Evolutionary conservation across 2,113 vertebrate species (phyloP), one percentile per base, ranked within the genome.

Genomic region (Desmodus rotundus): DNA sequence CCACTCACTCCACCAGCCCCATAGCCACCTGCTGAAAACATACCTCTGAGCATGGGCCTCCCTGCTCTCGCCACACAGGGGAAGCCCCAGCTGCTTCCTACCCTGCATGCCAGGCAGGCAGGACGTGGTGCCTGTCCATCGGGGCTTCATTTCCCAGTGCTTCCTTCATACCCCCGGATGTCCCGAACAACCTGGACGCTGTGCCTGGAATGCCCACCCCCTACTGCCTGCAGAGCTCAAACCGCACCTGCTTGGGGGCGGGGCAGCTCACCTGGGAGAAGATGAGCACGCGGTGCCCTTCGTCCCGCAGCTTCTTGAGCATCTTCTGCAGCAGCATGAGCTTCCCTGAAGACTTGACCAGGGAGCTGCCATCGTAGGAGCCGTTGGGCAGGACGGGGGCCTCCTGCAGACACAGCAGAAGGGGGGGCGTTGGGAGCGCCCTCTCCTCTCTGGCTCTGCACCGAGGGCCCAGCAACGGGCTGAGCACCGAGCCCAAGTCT

Each of bases 271-370:
- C 99, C 99, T 99, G 99, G 24, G 99, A 99, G 98, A 99, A 99
- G 97, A 99, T 99, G 24, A 99, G 99, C 95, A 99, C 99, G 10
- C 99, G 98, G 97, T 99, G 99, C 7, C 99, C 99, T 67, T 99
- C 99, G 3, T 99, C 99, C 85, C 99, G 99, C 31, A 99, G 98
- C 43, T 99, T 99, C 98, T 99, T 99, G 50, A 99, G 98, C 99
- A 99, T 99, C 98, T 99, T 99, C 97, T 99, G 99, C 78, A 99
- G 99, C 95, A 99, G 98, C 94, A 99, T 99, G 97, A 99, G 98
- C 96, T 99, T 99, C 95, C 99, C 99, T 14, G 99, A 99, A 74
- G 99, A 99, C 97, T 99, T 99, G 87, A 99, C 99, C 97, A 99
- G 98, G 45, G 98, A 99, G 98, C 99, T 99, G 20, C 99, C 99